Conservation (phyloP, 37 sponge, comb jelly and placozoan genomes). For the Chondrilla cf. caribensis region DNA sequence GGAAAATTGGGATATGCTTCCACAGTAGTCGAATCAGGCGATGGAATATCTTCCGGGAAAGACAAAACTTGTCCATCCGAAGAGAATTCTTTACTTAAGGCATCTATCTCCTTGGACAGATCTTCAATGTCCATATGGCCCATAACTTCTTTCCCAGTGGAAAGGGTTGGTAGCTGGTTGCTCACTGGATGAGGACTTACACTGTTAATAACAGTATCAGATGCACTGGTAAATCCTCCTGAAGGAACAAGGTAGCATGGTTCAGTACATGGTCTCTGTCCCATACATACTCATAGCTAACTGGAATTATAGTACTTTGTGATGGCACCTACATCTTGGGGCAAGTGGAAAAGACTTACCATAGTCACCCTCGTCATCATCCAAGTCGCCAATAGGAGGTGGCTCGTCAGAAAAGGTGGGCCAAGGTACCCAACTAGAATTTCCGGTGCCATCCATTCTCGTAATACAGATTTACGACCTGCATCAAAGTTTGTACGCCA, state of each 20-base stretch:
- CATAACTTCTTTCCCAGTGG: not conserved
- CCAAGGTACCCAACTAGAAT: not conserved
- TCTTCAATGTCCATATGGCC: conserved; percentile 7
- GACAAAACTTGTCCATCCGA: no score
- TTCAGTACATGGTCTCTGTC: not conserved
- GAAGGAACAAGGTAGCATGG: not conserved
- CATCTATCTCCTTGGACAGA: conserved; percentile 14
- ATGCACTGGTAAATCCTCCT: not conserved
- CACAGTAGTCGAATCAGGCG: no score
- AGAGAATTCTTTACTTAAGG: not conserved
- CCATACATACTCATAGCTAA: no score
- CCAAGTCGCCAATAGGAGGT: not conserved
- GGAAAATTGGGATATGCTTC: no score
- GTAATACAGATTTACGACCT: no score
- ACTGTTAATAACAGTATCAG: not conserved
- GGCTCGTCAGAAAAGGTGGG: conserved; percentile 3
- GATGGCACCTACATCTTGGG: no score
- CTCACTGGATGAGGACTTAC: not conserved
- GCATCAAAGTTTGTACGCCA: not conserved
- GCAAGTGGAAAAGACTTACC: not conserved
- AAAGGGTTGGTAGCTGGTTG: not conserved
- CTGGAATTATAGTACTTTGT: no score
- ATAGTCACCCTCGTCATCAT: conserved; percentile 5
- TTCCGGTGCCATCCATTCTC: no score
- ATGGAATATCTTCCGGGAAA: no score